Evolutionary conservation across 2,797 vertebrate species (phyloP), one percentile per base, ranked within the genome.

Genomic region (Sebastes steindachneri): DNA sequence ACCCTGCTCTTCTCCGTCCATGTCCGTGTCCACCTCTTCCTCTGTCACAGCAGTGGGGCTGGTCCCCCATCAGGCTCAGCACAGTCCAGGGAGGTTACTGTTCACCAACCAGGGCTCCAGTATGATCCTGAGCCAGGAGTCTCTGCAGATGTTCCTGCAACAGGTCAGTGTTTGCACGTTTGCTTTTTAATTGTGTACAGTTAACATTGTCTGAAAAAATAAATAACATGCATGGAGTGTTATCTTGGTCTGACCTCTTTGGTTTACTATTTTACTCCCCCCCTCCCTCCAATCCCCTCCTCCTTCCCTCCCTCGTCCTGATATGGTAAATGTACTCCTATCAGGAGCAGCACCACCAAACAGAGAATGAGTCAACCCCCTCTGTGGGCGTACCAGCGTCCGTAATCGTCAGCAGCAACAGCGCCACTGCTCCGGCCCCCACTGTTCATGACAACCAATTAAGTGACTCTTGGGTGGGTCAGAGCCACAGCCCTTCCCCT

Each of bases 141-240:
- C 97, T 73, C 95, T 98, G 83, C 97, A 98, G 89, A 97, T 99
- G 97, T 98, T 99, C 93, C 96, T 99, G 62, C 98, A 98, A 75
- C 98, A 99, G 98, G 98, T 97, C 93, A 95, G 95, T 93, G 31
- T 41, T 57, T 37, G 12, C 54, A 59, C 23, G 9, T 76, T 71
- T 65, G 37, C 23, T 77, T 37, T 37, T 64, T 58, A 31, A 57
- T 75, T 77, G 60, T 73, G 68, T 80, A 81, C 75, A 72, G 67
- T 91, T 90, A 90, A 89, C 88, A 87, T 70, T 89, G 53, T 83
- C 66, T 87, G 72, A 31, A 79, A 80, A 83, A 77, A 59, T 33
- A 35, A 77, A 90, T 94, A 94, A 93, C 92, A 83, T 90, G 88
- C 93, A 93, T 73, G 91, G 89, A 86, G 86, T 91, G 89, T 88